These are phyloP conservation scores for Rhabdomys dilectus DNA, from an alignment of 2,113 vertebrate genomes.

Conservation along the genomic window DNA sequence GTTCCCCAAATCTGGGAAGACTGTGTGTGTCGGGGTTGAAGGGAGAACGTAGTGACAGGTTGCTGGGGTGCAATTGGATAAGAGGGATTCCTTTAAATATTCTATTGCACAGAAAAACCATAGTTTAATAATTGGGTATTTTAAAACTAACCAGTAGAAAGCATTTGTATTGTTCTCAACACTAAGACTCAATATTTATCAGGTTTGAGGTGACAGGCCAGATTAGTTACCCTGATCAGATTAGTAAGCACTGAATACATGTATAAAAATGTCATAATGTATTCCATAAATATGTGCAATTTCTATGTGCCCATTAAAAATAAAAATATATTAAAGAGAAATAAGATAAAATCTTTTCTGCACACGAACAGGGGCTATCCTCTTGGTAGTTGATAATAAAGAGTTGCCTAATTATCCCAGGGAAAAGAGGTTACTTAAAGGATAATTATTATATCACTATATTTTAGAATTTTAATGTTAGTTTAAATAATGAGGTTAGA, in stretches of 20 bases:
- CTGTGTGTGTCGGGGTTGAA: no score
- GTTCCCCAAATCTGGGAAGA: background rate
- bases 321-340: background rate
- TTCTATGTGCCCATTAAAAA: background rate
- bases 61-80: background rate
- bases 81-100: background rate
- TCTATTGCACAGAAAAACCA: background rate
- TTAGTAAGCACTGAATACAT: background rate
- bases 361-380: background rate
- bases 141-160: background rate
- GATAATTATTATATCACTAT: slow-evolving; percentile 15
- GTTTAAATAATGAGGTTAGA: slow-evolving; percentile 28
- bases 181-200: background rate
- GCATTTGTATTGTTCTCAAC: background rate
- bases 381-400: background rate
- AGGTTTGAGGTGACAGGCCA: background rate
- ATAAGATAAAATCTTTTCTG: slow-evolving; percentile 37
- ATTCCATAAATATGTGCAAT: background rate
- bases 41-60: background rate
- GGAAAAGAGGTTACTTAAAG: background rate
- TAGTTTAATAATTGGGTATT: background rate
- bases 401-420: slow-evolving; percentile 18
- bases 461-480: slow-evolving; percentile 35
- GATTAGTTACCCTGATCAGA: background rate
- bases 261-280: background rate